Evolutionary conservation across 1,140 invertebrate species (phyloP), one percentile per base, ranked within the genome.

Genomic region (Palaemon carinicauda): DNA sequence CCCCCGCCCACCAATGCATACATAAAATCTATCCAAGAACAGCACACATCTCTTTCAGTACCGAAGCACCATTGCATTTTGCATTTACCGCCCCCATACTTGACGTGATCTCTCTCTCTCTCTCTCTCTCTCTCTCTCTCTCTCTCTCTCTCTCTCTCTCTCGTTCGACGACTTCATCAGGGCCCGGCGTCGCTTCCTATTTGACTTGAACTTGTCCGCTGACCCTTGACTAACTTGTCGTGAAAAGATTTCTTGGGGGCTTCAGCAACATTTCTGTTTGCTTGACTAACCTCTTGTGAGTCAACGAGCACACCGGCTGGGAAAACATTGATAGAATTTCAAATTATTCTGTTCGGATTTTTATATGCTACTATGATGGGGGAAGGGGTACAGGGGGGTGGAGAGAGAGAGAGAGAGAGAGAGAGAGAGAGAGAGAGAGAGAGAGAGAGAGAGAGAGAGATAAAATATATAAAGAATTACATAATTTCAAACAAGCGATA

Each of bases 211-310:
- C 81, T 83, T 83, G 81, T 83, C 81, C 29, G 73, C 71, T 83
- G 71, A 83, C 81, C 73, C 81, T 83, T 56, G 71, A 83, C 71
- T 53, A 77, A 83, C 71, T 82, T 85, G 82, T 69, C 31, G 15
- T 79, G 82, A 79, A 79, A 79, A 69, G 75, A 52, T 79, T 85
- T 75, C 54, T 78, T 69, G 65, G 54, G 54, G 41, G 54, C 41
- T 56, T 33, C 71, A 77, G 81, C 56, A 83, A 83, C 52, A 83
- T 83, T 73, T 83, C 21, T 83, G 81, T 83, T 83, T 83, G 81
- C 52, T 73, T 75, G 69, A 54, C 81, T 77, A 77, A 75, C 54
- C 81, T 83, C 81, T 60, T 41, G 24, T 81, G 80, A 74, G 60
- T 53, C 74, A 77, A 83, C 29, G 73, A 83, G 52, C 51, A 77